Percentiles rank a stretch among this genome's conserved stretches.
These are phyloP conservation scores for Eupleurogrammus muticus DNA, from an alignment of 2,797 vertebrate species.

Conservation along the genomic window DNA sequence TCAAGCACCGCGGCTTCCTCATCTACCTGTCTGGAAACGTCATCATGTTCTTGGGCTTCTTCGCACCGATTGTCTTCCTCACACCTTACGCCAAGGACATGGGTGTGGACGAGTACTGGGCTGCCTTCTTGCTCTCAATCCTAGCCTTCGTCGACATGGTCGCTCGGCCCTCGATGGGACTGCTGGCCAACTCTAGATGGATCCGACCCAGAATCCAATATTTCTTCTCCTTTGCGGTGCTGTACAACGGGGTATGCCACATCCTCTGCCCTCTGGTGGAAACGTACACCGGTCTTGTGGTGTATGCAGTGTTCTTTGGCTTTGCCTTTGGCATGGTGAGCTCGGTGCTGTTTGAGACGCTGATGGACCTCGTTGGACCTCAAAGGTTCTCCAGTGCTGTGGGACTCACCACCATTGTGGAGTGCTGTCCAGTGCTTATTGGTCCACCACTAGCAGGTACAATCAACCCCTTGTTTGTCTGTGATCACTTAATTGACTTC, in stretches of 20 bases:
- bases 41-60: slow-evolving; percentile 97
- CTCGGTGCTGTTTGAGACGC: slow-evolving; percentile 93
- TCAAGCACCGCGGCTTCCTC: slow-evolving; percentile 95
- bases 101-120: slow-evolving; percentile 93
- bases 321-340: slow-evolving; percentile 98
- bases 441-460: slow-evolving; percentile 96
- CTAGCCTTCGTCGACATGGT: slow-evolving; percentile 98
- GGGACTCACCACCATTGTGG: slow-evolving; percentile 94
- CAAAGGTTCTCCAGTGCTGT: slow-evolving; percentile 95
- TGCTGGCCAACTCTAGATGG: slow-evolving; percentile 91
- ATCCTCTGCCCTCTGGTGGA: slow-evolving; percentile 90
- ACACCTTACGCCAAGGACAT: slow-evolving; percentile 94
- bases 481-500: neutral
- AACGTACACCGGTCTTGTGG: slow-evolving; percentile 88
- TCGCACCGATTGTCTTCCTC: slow-evolving; percentile 95
- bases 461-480: neutral
- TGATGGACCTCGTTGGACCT: slow-evolving; percentile 96
- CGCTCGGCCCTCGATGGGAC: slow-evolving; percentile 92
- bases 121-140: slow-evolving; percentile 94
- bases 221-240: slow-evolving; percentile 93
- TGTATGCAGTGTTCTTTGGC: slow-evolving; percentile 95
- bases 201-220: slow-evolving; percentile 95
- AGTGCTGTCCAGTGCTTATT: slow-evolving; percentile 94
- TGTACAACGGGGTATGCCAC: slow-evolving; percentile 95
- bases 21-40: slow-evolving; percentile 96